Evolutionary conservation across 2,888 invertebrate species (phyloP).

Genomic region (Drosophila buzzatii): DNA sequence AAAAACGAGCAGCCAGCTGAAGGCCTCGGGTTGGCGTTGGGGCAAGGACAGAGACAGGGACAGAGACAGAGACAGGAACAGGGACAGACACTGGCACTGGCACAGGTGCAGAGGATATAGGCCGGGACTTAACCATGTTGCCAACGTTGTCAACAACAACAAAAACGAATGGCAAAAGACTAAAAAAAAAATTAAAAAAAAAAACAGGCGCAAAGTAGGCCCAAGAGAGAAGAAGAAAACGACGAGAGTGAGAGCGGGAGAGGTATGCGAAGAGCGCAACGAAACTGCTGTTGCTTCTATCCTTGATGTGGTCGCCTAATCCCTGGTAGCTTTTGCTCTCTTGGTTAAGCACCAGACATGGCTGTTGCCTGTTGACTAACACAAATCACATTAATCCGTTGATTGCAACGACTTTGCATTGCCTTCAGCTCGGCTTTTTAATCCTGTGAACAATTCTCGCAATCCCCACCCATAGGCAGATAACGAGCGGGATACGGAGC

Average conservation of each 20-base stretch:
- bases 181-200: not conserved
- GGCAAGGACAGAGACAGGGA: not conserved
- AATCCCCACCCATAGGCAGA: not conserved
- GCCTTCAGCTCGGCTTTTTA: slow-evolving; percentile 6
- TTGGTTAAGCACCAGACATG: slow-evolving; percentile 15
- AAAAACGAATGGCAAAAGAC: slow-evolving; percentile 30
- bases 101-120: not conserved
- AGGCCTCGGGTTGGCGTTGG: not conserved
- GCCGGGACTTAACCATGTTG: slow-evolving; percentile 29
- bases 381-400: slow-evolving; percentile 63
- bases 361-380: slow-evolving; percentile 40
- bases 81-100: not conserved
- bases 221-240: not conserved
- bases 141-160: slow-evolving; percentile 61
- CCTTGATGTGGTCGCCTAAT: slow-evolving; percentile 47
- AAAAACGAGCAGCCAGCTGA: slow-evolving; percentile 47
- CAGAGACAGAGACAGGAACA: not conserved
- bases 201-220: slow-evolving; percentile 14
- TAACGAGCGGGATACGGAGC: not conserved
- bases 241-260: not conserved
- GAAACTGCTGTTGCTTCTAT: not conserved
- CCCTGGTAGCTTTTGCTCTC: slow-evolving; percentile 28
- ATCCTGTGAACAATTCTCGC: slow-evolving; percentile 5
- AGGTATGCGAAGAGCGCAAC: not conserved
- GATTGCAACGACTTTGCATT: slow-evolving; percentile 49